Evolutionary conservation across 1,140 invertebrate genomes (phyloP).

Genomic region (Melipona quadrifasciata): DNA sequence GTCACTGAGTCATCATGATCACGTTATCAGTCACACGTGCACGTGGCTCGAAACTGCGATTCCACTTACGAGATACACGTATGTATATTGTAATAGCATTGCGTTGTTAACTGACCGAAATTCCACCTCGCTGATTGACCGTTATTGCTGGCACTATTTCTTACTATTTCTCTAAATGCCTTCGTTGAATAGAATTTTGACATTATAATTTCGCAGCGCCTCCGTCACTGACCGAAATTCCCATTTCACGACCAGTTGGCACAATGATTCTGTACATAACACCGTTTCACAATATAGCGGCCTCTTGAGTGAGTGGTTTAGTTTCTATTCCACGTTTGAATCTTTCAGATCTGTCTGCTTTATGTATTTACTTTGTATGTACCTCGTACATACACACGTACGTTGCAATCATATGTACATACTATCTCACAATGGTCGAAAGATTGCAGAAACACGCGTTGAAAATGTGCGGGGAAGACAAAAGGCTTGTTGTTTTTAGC

Average conservation of each 20-base stretch:
- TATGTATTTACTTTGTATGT: background rate
- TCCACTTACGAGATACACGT: background rate
- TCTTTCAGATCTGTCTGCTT: background rate
- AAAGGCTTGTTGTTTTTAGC: slow-evolving; percentile 1
- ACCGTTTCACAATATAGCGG: background rate
- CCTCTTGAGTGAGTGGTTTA: no score
- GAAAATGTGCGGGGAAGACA: background rate
- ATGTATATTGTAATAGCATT: background rate
- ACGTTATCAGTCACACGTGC: background rate
- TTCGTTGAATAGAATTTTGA: background rate
- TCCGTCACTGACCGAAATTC: background rate
- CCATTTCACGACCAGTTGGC: background rate
- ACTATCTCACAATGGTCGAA: background rate
- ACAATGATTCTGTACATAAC: background rate
- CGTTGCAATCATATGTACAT: no score
- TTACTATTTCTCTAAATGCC: background rate
- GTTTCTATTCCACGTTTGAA: background rate
- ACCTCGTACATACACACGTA: background rate
- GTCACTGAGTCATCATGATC: slow-evolving; percentile 10
- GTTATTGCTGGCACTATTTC: background rate
- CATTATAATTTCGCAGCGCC: background rate
- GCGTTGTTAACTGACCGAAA: background rate
- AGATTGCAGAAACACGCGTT: background rate
- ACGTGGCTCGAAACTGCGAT: background rate
- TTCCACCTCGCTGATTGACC: background rate